Conservation (phyloP, 2,888 invertebrate species). For the Ceriagrion tenellum region DNA sequence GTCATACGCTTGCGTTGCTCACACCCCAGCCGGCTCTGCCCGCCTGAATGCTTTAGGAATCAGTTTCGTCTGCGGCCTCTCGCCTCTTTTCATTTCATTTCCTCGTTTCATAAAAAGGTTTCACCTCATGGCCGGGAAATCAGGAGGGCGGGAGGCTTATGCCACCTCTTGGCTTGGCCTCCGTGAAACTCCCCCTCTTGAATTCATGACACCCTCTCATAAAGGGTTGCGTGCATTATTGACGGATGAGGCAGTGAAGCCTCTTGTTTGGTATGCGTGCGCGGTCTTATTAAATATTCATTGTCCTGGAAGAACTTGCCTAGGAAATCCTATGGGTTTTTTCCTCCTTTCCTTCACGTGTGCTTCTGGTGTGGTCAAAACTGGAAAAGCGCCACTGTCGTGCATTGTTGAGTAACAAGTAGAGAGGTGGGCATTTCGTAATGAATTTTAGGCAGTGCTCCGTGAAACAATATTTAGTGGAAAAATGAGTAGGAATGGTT, state of each 20-base stretch:
- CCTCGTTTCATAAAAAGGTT: slow-evolving; percentile 59
- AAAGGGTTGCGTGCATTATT: slow-evolving; percentile 23
- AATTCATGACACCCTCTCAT: slow-evolving; percentile 36
- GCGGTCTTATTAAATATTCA: slow-evolving; percentile 10
- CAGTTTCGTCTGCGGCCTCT: slow-evolving; percentile 36
- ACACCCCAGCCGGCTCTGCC: background rate
- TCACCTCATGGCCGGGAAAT: slow-evolving; percentile 39
- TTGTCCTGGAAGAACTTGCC: background rate
- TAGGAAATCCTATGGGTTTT: background rate
- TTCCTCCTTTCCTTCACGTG: background rate
- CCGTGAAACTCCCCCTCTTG: background rate
- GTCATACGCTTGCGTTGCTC: background rate
- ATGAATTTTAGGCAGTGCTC: background rate
- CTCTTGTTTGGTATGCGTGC: slow-evolving; percentile 28
- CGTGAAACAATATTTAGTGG: background rate
- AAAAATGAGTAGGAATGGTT: background rate
- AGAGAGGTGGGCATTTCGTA: background rate
- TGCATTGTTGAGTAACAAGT: background rate
- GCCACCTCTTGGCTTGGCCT: background rate
- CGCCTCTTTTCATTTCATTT: background rate
- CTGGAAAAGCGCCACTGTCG: background rate
- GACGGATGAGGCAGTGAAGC: slow-evolving; percentile 8
- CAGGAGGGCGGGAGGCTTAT: background rate
- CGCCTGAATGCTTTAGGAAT: background rate
- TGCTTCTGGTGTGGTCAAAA: background rate